These are phyloP conservation scores for Meiosimyza decipiens DNA, from an alignment of 2,888 invertebrate genomes.

Conservation along the genomic window DNA sequence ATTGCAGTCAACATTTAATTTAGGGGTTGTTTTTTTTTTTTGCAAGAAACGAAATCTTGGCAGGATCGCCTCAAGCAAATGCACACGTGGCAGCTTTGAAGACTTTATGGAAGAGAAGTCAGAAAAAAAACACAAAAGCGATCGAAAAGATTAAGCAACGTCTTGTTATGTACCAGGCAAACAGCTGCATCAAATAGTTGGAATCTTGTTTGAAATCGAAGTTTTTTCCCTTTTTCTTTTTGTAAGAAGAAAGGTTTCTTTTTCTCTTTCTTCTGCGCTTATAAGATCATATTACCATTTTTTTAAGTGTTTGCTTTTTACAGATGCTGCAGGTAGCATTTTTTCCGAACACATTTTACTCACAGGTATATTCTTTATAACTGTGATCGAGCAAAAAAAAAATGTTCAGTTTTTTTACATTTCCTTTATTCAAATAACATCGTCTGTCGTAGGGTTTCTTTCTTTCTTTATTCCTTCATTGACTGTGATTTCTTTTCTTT, in stretches of 20 bases:
- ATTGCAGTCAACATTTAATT: no score
- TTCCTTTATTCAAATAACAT: no score
- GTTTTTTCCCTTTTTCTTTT: not conserved
- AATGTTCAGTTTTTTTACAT: no score
- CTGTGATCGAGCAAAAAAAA: no score
- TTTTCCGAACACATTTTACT: no score
- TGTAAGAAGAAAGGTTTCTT: not conserved
- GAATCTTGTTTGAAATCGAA: not conserved
- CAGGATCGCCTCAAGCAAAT: not conserved
- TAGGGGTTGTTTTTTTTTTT: no score
- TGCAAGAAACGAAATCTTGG: no score
- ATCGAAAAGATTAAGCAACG: slow-evolving; percentile 13
- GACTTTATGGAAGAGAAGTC: no score
- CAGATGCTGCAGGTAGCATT: not conserved
- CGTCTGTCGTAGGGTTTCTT: no score
- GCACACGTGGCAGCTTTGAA: not conserved
- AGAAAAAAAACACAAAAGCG: no score
- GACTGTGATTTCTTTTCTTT: not conserved
- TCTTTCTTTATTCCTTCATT: no score
- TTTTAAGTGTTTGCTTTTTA: slow-evolving; percentile 9
- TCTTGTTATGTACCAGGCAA: slow-evolving; percentile 28
- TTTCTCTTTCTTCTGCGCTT: not conserved
- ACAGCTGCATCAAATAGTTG: not conserved
- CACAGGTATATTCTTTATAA: no score
- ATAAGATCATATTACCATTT: slow-evolving; percentile 3